Percentiles rank a stretch among this genome's conserved stretches.
Evolutionary conservation across 2,797 vertebrate species (phyloP).

Genomic region (Etheostoma nigrum): DNA sequence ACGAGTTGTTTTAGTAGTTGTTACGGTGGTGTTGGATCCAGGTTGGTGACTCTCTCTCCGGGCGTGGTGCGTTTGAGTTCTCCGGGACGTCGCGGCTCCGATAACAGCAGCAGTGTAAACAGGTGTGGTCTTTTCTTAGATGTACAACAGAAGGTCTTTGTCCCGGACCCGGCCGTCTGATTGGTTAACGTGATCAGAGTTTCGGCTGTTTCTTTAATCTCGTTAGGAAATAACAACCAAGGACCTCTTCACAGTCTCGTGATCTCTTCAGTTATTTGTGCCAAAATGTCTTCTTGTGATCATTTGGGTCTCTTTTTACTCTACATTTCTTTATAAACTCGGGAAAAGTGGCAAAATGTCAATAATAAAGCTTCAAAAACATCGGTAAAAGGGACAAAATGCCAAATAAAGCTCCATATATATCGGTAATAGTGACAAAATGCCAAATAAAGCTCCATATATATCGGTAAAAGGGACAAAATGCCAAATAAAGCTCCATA

Average conservation of each 20-base stretch:
- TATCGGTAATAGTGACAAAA: no score
- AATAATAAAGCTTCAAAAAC: no score
- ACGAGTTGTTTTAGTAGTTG: background rate
- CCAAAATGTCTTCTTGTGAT: no score
- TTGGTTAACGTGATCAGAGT: conserved; percentile 16
- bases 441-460: no score
- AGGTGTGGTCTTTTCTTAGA: conserved; percentile 21
- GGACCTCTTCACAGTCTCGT: background rate
- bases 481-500: no score
- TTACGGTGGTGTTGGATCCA: background rate
- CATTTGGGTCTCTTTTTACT: background rate
- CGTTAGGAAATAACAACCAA: background rate
- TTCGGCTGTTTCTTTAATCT: background rate
- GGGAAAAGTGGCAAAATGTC: no score
- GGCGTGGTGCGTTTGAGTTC: background rate
- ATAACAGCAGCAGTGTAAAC: background rate
- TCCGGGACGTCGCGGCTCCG: background rate
- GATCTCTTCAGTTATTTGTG: background rate
- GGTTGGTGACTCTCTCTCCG: background rate
- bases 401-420: no score
- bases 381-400: no score
- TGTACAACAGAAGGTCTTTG: conserved; percentile 5
- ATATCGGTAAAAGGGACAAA: no score
- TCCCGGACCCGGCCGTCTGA: background rate
- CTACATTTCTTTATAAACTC: background rate